These are phyloP conservation scores for Odontesthes bonariensis DNA, from an alignment of 2,113 vertebrate species.

Conservation along the genomic window DNA sequence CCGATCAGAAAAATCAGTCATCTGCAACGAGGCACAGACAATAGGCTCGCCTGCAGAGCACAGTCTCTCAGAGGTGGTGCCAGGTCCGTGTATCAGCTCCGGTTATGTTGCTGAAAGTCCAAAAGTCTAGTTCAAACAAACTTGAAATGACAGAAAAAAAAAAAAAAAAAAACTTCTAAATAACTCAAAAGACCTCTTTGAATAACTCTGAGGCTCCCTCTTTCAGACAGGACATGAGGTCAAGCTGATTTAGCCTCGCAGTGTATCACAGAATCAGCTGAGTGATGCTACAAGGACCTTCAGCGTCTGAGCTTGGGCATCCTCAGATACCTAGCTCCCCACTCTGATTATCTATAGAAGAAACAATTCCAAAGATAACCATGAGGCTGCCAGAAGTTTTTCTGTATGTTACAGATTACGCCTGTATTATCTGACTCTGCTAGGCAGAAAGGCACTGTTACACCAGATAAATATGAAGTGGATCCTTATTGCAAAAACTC, in stretches of 20 bases:
- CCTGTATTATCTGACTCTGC: not conserved
- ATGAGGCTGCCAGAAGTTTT: too few relatives aligned
- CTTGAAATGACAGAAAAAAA: not conserved
- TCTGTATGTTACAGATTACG: not conserved
- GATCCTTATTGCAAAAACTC: not conserved
- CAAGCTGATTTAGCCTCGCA: too few relatives aligned
- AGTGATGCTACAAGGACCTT: too few relatives aligned
- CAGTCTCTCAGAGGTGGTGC: not conserved
- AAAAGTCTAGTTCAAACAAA: not conserved
- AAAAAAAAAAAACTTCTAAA: not conserved
- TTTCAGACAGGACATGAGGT: too few relatives aligned
- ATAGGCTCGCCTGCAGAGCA: not conserved
- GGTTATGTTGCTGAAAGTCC: not conserved
- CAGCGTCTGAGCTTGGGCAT: too few relatives aligned
- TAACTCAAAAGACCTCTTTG: too few relatives aligned
- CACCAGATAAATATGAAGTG: too few relatives aligned
- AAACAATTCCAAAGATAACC: not conserved
- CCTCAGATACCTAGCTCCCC: too few relatives aligned
- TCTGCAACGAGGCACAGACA: not conserved
- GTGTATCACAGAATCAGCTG: too few relatives aligned
- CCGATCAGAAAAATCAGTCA: constrained; percentile 9
- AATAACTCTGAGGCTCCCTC: too few relatives aligned
- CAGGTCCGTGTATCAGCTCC: not conserved
- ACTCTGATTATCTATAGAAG: too few relatives aligned
- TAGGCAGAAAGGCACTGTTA: not conserved